Conservation (phyloP, 2,113 vertebrate genomes). For the Scomber colias region DNA sequence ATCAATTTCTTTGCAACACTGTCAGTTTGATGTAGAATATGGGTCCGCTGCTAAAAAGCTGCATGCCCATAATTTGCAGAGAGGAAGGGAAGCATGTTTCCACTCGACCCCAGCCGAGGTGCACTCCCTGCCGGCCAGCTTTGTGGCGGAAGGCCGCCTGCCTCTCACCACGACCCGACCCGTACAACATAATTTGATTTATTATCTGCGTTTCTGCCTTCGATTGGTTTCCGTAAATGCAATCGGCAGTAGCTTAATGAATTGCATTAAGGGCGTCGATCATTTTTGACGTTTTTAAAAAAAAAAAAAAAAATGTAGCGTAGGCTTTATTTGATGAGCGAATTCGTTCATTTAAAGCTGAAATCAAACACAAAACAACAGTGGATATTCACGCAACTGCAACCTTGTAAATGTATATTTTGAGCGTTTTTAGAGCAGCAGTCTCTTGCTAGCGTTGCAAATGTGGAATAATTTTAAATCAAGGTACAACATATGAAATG, state of each 20-base stretch:
- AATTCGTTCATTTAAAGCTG: constrained; percentile 4
- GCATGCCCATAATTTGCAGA: neutral
- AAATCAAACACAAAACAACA: constrained; percentile 4
- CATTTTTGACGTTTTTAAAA: constrained; percentile 3
- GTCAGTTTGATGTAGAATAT: neutral
- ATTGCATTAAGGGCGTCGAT: constrained; percentile 42
- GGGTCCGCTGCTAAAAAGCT: neutral
- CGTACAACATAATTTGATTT: constrained; percentile 49
- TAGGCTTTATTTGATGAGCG: neutral
- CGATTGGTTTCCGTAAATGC: constrained; percentile 31
- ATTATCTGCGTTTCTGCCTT: constrained; percentile 34
- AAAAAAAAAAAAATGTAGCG: neutral
- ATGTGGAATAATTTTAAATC: constrained; percentile 11
- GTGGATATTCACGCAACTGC: neutral
- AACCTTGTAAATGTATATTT: neutral
- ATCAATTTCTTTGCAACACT: neutral
- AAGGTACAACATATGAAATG: neutral
- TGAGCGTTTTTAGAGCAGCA: neutral
- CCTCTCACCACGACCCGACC: constrained; percentile 42
- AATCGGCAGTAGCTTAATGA: constrained; percentile 48
- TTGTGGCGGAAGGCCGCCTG: constrained; percentile 54
- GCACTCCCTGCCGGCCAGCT: constrained; percentile 70
- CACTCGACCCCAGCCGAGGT: constrained; percentile 48
- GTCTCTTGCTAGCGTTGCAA: neutral
- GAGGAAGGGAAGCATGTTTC: constrained; percentile 26